Evolutionary conservation across 2,113 vertebrate species (phyloP).

Genomic region (Tetrax tetrax): DNA sequence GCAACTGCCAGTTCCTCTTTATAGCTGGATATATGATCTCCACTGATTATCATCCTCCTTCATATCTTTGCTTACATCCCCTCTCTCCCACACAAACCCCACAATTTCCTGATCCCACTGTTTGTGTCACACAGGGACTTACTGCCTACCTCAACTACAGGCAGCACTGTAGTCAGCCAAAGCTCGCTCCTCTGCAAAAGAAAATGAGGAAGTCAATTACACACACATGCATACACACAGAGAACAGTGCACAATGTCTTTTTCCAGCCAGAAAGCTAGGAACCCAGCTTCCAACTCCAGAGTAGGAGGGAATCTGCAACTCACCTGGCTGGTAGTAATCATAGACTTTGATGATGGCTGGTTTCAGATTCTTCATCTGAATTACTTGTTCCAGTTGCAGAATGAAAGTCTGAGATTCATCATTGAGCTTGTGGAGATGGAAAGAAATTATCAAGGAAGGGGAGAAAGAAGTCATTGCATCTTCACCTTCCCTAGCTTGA

Average conservation of each 20-base stretch:
- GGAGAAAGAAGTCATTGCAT: neutral
- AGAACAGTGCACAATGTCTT: neutral
- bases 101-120: neutral
- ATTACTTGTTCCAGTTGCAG: slow-evolving; percentile 74
- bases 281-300: neutral
- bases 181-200: slow-evolving; percentile 49
- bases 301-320: neutral
- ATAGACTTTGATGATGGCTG: slow-evolving; percentile 82
- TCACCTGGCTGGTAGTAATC: slow-evolving; percentile 88
- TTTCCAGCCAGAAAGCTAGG: neutral
- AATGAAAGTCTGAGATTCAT: slow-evolving; percentile 63
- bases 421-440: slow-evolving; percentile 23
- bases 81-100: neutral
- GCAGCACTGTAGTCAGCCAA: slow-evolving; percentile 22
- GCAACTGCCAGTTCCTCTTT: neutral
- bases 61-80: neutral
- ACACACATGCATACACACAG: neutral
- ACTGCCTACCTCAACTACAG: slow-evolving; percentile 59
- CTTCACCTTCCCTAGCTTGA: neutral
- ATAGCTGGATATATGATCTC: neutral
- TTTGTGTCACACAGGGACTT: neutral
- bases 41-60: neutral
- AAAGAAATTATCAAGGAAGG: neutral
- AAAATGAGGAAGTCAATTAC: neutral
- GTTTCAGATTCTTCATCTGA: slow-evolving; percentile 79